Conservation (phyloP, 23 tunicate species). For the Trididemnum clinides region DNA sequence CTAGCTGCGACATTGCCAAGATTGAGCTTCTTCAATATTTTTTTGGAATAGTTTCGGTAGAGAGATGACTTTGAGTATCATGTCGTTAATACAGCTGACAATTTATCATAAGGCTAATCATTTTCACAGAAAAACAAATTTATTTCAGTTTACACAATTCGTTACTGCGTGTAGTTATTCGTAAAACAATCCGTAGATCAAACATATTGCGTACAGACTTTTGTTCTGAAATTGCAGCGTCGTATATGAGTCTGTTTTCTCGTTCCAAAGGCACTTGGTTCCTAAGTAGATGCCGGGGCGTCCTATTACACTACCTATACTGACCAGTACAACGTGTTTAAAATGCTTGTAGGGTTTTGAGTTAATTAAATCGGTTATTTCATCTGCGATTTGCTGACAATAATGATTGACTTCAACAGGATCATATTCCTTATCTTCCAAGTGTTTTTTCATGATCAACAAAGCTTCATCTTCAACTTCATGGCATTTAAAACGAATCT, state of each 20-base stretch:
- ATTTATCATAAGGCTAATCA: too few relatives aligned
- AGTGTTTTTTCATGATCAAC: slow-evolving; percentile 53
- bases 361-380: slow-evolving; percentile 76
- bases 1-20: too few relatives aligned
- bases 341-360: slow-evolving; percentile 66
- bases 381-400: slow-evolving; percentile 67
- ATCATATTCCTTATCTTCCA: slow-evolving; percentile 65
- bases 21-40: too few relatives aligned
- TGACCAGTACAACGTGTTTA: slow-evolving; percentile 94
- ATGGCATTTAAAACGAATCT: slow-evolving; percentile 68
- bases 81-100: too few relatives aligned
- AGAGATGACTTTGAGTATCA: too few relatives aligned
- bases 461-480: slow-evolving; percentile 80
- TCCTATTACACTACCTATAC: slow-evolving; percentile 88
- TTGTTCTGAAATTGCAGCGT: slow-evolving; percentile 85
- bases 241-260: slow-evolving; percentile 87
- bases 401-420: slow-evolving; percentile 60
- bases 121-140: too few relatives aligned
- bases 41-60: too few relatives aligned
- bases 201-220: slow-evolving; percentile 81
- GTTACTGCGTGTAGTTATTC: too few relatives aligned
- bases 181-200: slow-evolving; percentile 89
- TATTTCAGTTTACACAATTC: too few relatives aligned
- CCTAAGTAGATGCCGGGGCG: slow-evolving; percentile 90
- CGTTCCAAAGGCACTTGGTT: slow-evolving; percentile 96